Conservation (phyloP, 2,113 vertebrate genomes). For the Colistium nudipinnis region DNA sequence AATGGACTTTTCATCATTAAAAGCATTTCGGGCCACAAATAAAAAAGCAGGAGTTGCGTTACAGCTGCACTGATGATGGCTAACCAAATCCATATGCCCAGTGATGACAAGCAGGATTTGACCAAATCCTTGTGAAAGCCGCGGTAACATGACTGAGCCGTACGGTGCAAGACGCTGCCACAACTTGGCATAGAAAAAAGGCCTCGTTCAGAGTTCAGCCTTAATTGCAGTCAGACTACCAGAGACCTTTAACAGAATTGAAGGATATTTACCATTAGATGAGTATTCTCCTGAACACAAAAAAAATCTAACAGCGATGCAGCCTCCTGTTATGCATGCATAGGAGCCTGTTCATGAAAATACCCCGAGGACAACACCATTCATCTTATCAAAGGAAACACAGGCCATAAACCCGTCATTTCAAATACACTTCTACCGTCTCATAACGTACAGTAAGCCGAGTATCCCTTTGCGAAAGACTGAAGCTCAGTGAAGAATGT, state of each 20-base stretch:
- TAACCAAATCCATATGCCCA: constrained; percentile 48
- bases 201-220: constrained; percentile 10
- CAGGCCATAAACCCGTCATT: constrained; percentile 48
- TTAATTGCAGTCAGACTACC: constrained; percentile 1
- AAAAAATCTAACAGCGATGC: constrained; percentile 9
- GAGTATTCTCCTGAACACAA: background rate
- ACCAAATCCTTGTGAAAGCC: constrained; percentile 53
- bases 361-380: constrained; percentile 23
- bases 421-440: constrained; percentile 36
- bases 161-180: constrained; percentile 38
- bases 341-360: constrained; percentile 17
- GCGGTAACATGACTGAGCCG: constrained; percentile 12
- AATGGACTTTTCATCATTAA: constrained; percentile 19
- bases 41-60: constrained; percentile 59
- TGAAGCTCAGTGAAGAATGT: constrained; percentile 64
- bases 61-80: constrained; percentile 29
- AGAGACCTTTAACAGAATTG: background rate
- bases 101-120: constrained; percentile 47
- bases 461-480: constrained; percentile 44
- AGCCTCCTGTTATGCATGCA: constrained; percentile 12
- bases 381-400: constrained; percentile 21
- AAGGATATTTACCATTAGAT: background rate
- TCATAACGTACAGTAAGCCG: constrained; percentile 33
- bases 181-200: constrained; percentile 47
- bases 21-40: constrained; percentile 51